Evolutionary conservation across 2,797 vertebrate genomes (phyloP).

Genomic region (Diplodus sargus): DNA sequence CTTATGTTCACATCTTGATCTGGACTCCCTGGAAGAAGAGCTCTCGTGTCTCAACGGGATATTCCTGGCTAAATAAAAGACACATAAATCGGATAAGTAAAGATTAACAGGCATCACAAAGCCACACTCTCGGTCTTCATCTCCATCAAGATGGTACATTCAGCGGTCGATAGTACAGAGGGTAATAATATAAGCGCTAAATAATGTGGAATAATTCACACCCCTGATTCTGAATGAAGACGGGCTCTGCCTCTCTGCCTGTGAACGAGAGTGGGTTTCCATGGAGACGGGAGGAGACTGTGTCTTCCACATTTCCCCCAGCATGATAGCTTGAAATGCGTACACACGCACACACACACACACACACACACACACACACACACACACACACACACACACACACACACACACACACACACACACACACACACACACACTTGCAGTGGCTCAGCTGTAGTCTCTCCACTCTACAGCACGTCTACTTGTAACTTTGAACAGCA

Average conservation of each 20-base stretch:
- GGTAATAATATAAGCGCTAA: constrained; percentile 54
- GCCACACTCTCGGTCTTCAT: constrained; percentile 18
- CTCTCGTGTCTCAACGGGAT: too few relatives aligned
- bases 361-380: constrained; percentile 24
- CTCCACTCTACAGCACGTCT: constrained; percentile 54
- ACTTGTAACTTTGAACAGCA: constrained; percentile 64
- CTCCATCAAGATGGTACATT: constrained; percentile 34
- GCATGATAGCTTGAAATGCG: constrained; percentile 73
- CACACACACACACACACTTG: constrained; percentile 45
- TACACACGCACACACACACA: constrained; percentile 25
- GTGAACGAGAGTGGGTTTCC: constrained; percentile 84
- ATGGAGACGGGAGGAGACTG: constrained; percentile 85
- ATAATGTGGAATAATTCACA: constrained; percentile 74
- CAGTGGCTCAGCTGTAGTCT: constrained; percentile 68
- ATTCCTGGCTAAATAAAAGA: too few relatives aligned
- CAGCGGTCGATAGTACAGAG: constrained; percentile 24
- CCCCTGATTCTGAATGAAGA: constrained; percentile 73
- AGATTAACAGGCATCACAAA: constrained; percentile 17
- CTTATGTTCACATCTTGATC: too few relatives aligned
- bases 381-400: constrained; percentile 49
- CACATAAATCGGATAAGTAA: too few relatives aligned
- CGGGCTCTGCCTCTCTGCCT: constrained; percentile 72
- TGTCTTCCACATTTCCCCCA: constrained; percentile 82
- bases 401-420: constrained; percentile 46
- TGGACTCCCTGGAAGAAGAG: too few relatives aligned